Base-by-base conservation (phyloP, 2,113 vertebrate species). In the Spea bombifrons region DNA sequence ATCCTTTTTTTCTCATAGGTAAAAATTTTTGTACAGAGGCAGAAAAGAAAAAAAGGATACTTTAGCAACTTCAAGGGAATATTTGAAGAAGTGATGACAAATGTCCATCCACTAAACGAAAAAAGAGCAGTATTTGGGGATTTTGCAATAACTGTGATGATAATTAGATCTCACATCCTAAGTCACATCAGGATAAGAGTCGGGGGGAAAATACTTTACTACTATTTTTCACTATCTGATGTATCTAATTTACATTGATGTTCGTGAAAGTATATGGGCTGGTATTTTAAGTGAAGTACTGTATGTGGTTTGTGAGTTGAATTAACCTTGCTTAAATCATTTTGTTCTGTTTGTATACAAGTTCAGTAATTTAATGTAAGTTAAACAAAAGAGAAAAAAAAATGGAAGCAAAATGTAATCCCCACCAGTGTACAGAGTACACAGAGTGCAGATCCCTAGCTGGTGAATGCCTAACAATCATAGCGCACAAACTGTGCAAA, bases 401-500 rank as follows among this genome's bases (percentile, higher is more conserved):
- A 30, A 30, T 70, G 50, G 5, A 70, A 15, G 48, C 50, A n/a
- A 50, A 8, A 7, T 71, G 30, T 53, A 53, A 71, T 50, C 53
- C 88, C 88, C 83, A 83, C 76, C 81, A 83, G 76, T 76, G 83
- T 83, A 82, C 15, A 13, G 47, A 5, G 17, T 84, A 30, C 30
- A 30, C 82, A 47, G 55, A 59, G 6, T 59, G 55, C 9, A 13
- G 55, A 59, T 59, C 55, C 15, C 55, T 13, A 59, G 30, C 30
- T 59, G 55, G 10, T 9, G 15, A 59, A 59, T 59, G 15, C 55
- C 87, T 80, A 82, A 82, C 81, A 83, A 84, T 81, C 81, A 83
- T 84, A 86, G 73, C 84, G 84, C 89, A 82, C 83, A 84, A 86
- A 85, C 87, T 84, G 87, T 88, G 84, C 87, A 85, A 88, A 91